Percentiles rank a stretch among this genome's conserved stretches.
Evolutionary conservation across 1,140 invertebrate species (phyloP).

Genomic region (Halictus rubicundus): DNA sequence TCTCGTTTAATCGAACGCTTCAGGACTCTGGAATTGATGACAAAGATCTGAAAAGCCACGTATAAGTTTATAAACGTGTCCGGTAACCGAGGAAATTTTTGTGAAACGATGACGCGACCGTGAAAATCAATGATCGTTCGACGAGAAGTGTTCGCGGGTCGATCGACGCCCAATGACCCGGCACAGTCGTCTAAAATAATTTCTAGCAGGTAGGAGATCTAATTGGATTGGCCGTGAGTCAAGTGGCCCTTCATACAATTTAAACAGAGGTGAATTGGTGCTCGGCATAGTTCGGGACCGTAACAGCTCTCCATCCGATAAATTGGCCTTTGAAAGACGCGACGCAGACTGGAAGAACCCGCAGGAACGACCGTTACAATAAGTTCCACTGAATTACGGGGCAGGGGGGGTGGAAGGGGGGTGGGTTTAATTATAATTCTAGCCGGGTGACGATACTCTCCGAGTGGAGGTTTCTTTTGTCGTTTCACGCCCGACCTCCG

Average conservation of each 20-base stretch:
- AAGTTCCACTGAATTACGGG: neutral
- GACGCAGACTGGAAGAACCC: neutral
- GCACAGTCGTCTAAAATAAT: slow-evolving; percentile 35
- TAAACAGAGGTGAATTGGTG: slow-evolving; percentile 39
- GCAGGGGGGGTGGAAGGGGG: too few relatives aligned
- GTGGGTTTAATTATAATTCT: neutral
- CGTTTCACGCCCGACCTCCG: neutral
- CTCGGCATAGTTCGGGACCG: slow-evolving; percentile 4
- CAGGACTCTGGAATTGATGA: too few relatives aligned
- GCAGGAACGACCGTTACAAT: slow-evolving; percentile 3
- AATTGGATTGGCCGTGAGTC: slow-evolving; percentile 44
- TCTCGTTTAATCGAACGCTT: too few relatives aligned
- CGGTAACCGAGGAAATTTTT: too few relatives aligned
- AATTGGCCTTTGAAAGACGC: slow-evolving; percentile 46
- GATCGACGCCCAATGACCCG: slow-evolving; percentile 37
- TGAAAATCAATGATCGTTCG: neutral
- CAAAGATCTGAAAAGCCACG: too few relatives aligned
- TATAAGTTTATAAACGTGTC: too few relatives aligned
- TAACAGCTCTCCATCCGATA: slow-evolving; percentile 29
- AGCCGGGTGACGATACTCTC: neutral
- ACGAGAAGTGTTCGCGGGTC: slow-evolving; percentile 2
- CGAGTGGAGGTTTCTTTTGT: neutral
- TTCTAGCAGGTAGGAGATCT: slow-evolving; percentile 38
- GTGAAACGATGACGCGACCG: too few relatives aligned
- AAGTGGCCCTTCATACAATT: slow-evolving; percentile 50